Conservation (phyloP, 2,888 invertebrate species). For the Arrhopalites spinosus region DNA sequence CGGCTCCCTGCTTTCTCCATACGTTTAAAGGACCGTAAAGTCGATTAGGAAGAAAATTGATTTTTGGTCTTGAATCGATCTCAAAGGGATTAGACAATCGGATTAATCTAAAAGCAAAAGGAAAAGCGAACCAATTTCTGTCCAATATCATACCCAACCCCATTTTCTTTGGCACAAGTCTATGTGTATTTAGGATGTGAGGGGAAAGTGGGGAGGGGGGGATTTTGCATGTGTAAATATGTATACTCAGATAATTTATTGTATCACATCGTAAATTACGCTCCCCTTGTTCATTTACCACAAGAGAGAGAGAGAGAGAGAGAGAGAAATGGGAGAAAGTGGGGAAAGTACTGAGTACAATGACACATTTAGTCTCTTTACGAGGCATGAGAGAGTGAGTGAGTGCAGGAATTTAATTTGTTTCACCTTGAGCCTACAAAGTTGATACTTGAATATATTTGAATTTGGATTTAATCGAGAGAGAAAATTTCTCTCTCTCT, state of each 20-base stretch:
- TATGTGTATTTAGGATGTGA: too few species aligned
- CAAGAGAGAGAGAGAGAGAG: background rate
- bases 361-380: too few species aligned
- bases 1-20: slow-evolving; percentile 16
- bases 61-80: slow-evolving; percentile 24
- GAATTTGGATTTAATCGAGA: background rate
- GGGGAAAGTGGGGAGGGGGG: too few species aligned
- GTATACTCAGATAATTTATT: background rate
- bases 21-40: background rate
- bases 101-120: slow-evolving; percentile 15
- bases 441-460: background rate
- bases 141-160: background rate
- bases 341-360: too few species aligned
- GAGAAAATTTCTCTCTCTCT: background rate
- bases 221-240: background rate
- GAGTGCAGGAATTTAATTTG: background rate
- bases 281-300: background rate
- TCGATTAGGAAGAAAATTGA: slow-evolving; percentile 36
- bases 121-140: background rate
- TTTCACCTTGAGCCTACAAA: background rate
- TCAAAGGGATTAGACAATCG: slow-evolving; percentile 15
- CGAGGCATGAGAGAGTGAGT: background rate
- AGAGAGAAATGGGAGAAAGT: too few species aligned
- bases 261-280: too few species aligned
- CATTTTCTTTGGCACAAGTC: too few species aligned